Base-by-base conservation (phyloP, 2,888 invertebrate species). In the Drosophila mettleri region DNA sequence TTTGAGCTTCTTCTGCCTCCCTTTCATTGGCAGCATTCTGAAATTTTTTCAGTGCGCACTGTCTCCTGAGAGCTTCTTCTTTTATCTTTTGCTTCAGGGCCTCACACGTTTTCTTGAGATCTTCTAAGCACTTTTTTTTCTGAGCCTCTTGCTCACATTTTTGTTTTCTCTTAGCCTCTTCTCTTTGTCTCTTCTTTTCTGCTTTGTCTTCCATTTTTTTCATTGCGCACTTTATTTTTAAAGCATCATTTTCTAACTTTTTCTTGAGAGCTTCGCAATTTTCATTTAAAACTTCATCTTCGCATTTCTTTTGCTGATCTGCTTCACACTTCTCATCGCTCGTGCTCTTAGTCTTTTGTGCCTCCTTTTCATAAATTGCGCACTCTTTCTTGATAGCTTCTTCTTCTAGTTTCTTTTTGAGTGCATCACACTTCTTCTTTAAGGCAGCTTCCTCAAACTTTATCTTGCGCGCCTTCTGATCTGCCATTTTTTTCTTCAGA, bases 111-210 rank as follows among this genome's bases (percentile, higher is more conserved):
- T 36, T 22, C 12, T 12, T 7, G 1, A 36, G 1, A n/a, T 14
- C n/a, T 22, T 34, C 12, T 12, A n/a, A 8, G 22, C 16, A n/a
- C 12, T 8, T 27, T 18, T 16, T 36, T 16, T 36, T 12, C 12
- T 16, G 12, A 24, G 24, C 12, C 10, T 18, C 22, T 10, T 49
- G 2, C 1, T 24, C 14, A 3, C 24, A 43, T n/a, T 1, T 9
- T 45, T n/a, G n/a, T 31, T 46, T 46, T 46, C 46, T 46, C 12
- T 45, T 1, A 45, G n/a, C 14, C 0, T 51, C 51, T 18, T 36
- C 38, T 7, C 18, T 3, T 5, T 38, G 16, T 27, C 14, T 24
- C 6, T 52, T 7, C 10, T 34, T n/a, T 34, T 22, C 49, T 6
- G 2, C 22, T 1, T 5, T 1, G 2, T 48, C 48, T 22, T 4